Conservation (phyloP, 2,797 vertebrate genomes). For the Euphonia xanthogaster region DNA sequence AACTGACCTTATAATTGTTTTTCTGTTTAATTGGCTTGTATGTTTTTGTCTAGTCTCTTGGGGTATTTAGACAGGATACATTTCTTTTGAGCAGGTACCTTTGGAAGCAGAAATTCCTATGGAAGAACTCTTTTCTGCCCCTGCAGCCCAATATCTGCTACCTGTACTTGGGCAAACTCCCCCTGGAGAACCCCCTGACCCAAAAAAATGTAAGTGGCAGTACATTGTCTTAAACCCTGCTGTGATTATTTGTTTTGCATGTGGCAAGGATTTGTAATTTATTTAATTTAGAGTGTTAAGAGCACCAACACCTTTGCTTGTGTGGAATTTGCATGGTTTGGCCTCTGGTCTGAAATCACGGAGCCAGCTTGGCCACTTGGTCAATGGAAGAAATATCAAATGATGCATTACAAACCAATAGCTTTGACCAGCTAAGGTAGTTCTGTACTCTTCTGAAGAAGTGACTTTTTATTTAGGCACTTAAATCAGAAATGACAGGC, state of each 20-base stretch:
- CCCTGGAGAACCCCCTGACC: not conserved
- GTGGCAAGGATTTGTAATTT: not conserved
- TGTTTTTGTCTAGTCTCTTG: not conserved
- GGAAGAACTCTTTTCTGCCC: constrained; percentile 24
- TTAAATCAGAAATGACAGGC: not conserved
- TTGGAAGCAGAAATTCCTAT: constrained; percentile 21
- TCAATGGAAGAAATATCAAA: not conserved
- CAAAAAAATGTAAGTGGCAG: constrained; percentile 69
- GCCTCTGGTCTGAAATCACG: not conserved
- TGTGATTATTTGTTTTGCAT: not conserved
- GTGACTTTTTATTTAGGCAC: not conserved
- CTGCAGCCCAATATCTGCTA: not conserved
- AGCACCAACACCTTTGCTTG: not conserved
- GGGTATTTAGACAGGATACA: not conserved
- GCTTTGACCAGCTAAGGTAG: not conserved
- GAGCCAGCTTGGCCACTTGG: not conserved
- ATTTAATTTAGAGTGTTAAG: not conserved
- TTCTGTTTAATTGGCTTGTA: not conserved
- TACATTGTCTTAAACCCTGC: not conserved
- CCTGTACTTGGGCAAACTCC: not conserved
- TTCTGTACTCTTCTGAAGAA: not conserved
- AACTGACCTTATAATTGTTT: not conserved
- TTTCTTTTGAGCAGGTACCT: constrained; percentile 56
- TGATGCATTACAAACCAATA: not conserved
- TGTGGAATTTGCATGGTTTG: not conserved